Base-by-base conservation (phyloP, 2,797 vertebrate genomes). In the Enteromius trimaculatus region DNA sequence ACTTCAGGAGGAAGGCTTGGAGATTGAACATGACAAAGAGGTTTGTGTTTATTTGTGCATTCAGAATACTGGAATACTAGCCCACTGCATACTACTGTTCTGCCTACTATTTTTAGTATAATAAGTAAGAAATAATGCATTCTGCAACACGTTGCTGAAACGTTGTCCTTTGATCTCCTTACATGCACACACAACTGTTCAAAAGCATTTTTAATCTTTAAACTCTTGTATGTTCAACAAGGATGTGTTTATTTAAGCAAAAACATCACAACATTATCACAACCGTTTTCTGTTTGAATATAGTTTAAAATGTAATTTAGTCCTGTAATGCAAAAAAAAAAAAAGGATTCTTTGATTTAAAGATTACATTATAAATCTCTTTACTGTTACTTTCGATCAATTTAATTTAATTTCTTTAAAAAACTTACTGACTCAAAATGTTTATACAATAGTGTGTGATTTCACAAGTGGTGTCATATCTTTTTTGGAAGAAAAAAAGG, bases 11-110 rank as follows among this genome's bases (percentile, higher is more conserved):
- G 96, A 96, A 0, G 98, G 98, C 31, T 92, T 99, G 69, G 95
- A 98, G 89, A 93, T 99, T 1, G 97, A 99, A 91, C 96, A 95
- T 62, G 97, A 99, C 51, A 91, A 93, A 77, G 96, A 98, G 96
- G 98, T 99, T 88, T 88, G 91, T 89, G n/a, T 84, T 26, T 83
- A 26, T 80, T 62, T 86, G 29, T 47, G 23, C 51, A 49, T 62
- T 72, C 2, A 21, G 11, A 64, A 26, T 9, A 5, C 11, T 62
- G 2, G 6, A 64, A 44, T 53, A 19, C 0, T 47, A 23, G 23
- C 49, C 9, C 10, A 37, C 11, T 66, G 13, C 37, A 64, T 16
- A 78, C 42, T 64, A 11, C 21, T 51, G 55, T 58, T 23, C n/a
- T n/a, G 44, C 21, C 23, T n/a, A 34, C 39, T 49, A 29, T 51